Percentiles rank a stretch among this genome's conserved stretches.
These are phyloP conservation scores for Bucco capensis DNA, from an alignment of 2,113 vertebrate species.

Conservation along the genomic window DNA sequence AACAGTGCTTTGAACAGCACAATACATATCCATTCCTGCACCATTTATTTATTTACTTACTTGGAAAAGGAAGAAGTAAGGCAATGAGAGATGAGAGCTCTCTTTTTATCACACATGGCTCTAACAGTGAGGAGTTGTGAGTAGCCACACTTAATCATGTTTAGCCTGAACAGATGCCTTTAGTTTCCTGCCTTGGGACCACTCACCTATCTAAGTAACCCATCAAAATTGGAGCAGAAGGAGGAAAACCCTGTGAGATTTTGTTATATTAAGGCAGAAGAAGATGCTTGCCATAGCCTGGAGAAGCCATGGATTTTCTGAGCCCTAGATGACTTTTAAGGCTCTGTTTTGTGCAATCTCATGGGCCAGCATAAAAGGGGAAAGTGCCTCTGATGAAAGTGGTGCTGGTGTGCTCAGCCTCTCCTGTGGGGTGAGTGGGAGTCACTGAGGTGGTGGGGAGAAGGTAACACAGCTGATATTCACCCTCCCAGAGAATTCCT, in stretches of 20 bases:
- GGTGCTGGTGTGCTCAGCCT: background rate
- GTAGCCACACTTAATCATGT: background rate
- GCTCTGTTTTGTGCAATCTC: background rate
- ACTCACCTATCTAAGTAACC: background rate
- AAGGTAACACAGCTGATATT: background rate
- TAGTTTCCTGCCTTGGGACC: background rate
- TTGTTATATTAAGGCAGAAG: background rate
- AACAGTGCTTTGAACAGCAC: background rate
- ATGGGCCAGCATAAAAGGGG: background rate
- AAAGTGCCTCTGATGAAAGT: background rate
- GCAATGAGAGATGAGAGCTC: background rate
- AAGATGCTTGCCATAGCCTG: background rate
- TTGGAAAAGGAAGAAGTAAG: background rate
- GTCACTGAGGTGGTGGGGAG: background rate
- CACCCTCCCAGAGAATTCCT: background rate
- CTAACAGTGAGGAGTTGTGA: background rate
- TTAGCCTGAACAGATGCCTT: background rate
- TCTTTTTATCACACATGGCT: background rate
- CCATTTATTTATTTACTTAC: background rate
- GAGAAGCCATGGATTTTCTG: background rate
- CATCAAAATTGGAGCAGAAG: background rate
- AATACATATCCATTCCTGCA: background rate
- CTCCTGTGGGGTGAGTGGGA: too few species aligned
- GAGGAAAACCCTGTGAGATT: background rate
- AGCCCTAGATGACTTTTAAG: background rate